Evolutionary conservation across 2,888 invertebrate species (phyloP).

Genomic region (Tuta absoluta): DNA sequence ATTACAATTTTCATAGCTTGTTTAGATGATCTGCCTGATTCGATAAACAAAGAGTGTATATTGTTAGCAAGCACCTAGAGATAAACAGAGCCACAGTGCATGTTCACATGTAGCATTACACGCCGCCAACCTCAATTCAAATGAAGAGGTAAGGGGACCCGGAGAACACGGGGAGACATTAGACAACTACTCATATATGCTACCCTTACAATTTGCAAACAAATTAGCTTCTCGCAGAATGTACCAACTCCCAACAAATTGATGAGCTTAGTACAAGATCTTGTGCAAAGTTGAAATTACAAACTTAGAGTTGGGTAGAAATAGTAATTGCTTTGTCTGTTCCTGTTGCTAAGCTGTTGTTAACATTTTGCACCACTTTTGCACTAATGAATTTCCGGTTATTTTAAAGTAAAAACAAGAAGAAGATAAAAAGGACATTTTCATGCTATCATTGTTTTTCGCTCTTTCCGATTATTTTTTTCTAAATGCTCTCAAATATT

Average conservation of each 20-base stretch:
- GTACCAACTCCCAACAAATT: slow-evolving; percentile 11
- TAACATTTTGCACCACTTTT: neutral
- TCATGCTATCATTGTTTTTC: no score
- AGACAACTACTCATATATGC: slow-evolving; percentile 16
- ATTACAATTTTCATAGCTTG: no score
- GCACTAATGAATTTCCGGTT: neutral
- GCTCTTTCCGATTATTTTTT: no score
- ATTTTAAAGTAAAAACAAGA: neutral
- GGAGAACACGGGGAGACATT: neutral
- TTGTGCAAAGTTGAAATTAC: neutral
- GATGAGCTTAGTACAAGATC: slow-evolving; percentile 3
- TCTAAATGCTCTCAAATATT: no score
- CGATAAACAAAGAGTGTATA: no score
- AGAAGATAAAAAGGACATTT: no score
- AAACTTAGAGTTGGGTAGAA: neutral
- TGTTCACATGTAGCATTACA: neutral
- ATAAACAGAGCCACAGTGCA: neutral
- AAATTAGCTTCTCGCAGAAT: slow-evolving; percentile 10
- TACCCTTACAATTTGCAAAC: slow-evolving; percentile 15
- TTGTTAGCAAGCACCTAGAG: no score
- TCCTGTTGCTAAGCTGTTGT: neutral
- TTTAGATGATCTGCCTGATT: no score
- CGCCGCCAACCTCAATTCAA: slow-evolving; percentile 10
- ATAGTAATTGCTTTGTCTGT: neutral
- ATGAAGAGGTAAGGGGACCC: slow-evolving; percentile 16